phyloP scores from a whole-genome alignment of 2,797 vertebrate species.

The Spinibarbus caldwelli region DNA sequence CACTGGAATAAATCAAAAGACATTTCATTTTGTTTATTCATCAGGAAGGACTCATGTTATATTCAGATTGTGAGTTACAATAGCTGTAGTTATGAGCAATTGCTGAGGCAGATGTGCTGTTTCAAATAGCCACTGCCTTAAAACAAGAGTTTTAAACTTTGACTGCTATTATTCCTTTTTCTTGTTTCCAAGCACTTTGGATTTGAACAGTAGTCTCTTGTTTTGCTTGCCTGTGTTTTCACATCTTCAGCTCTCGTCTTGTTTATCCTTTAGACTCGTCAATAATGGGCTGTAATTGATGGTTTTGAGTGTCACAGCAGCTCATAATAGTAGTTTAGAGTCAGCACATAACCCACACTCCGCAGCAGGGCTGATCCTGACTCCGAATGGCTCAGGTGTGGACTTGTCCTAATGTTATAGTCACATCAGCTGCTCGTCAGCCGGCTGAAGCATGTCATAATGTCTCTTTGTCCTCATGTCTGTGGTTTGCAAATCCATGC shows the following conservation, averaged over 20 bases:
- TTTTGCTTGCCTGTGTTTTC: not conserved
- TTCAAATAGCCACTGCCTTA: not conserved
- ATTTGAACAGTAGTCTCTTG: conserved; percentile 7
- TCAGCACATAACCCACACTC: conserved; percentile 40
- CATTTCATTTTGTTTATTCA: conserved; percentile 34
- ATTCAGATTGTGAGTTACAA: conserved; percentile 20
- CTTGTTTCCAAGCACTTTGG: too few relatives aligned
- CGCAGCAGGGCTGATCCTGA: conserved; percentile 21
- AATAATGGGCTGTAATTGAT: conserved; percentile 45
- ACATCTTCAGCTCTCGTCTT: conserved; percentile 11
- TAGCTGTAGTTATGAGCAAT: not conserved
- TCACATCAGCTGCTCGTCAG: conserved; percentile 48
- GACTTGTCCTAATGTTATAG: conserved; percentile 45
- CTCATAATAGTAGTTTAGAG: conserved; percentile 42
- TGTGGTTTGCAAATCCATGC: conserved; percentile 50
- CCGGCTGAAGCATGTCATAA: too few relatives aligned
- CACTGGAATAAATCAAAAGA: conserved; percentile 49
- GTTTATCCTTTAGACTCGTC: conserved; percentile 16
- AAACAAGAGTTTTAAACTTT: not conserved
- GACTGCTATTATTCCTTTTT: too few relatives aligned
- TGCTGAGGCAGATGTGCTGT: not conserved
- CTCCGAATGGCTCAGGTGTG: too few relatives aligned
- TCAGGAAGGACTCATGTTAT: conserved; percentile 9
- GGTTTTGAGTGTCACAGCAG: conserved; percentile 28
- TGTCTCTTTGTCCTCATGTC: conserved; percentile 44